Evolutionary conservation across 2,888 invertebrate genomes (phyloP).

Genomic region (Melieria picta): DNA sequence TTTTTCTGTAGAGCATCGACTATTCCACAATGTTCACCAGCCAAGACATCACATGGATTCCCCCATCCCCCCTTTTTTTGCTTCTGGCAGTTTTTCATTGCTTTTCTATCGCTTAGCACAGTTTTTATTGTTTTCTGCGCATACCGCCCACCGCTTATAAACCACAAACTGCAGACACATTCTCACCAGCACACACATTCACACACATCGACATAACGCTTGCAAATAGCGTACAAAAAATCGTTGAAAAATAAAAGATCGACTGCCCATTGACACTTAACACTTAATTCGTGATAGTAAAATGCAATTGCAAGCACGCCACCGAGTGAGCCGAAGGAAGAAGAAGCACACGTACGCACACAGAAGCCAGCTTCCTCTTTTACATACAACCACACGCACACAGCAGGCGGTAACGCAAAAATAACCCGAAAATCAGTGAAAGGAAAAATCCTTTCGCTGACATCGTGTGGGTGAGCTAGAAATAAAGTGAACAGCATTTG

Average conservation of each 20-base stretch:
- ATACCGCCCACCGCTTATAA: too few species aligned
- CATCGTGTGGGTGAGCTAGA: neutral
- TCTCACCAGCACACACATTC: too few species aligned
- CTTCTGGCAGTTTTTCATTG: too few species aligned
- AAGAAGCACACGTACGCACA: slow-evolving; percentile 1
- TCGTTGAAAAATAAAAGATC: neutral
- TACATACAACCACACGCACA: slow-evolving; percentile 18
- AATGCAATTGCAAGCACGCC: slow-evolving; percentile 16
- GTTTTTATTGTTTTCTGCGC: too few species aligned
- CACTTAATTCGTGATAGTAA: slow-evolving; percentile 25
- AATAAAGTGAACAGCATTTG: neutral
- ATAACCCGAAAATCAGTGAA: slow-evolving; percentile 13
- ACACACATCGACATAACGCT: too few species aligned
- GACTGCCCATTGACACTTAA: slow-evolving; percentile 32
- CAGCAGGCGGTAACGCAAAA: neutral
- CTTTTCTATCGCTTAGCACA: too few species aligned
- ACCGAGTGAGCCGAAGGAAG: slow-evolving; percentile 3
- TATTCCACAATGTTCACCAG: too few species aligned
- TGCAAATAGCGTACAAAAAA: neutral
- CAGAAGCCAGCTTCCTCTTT: neutral
- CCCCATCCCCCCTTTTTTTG: too few species aligned
- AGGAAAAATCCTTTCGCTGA: too few species aligned
- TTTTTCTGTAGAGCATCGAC: too few species aligned
- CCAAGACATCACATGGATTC: too few species aligned
- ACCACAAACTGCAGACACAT: too few species aligned